These are phyloP conservation scores for Craniophora ligustri DNA, from an alignment of 2,888 invertebrate genomes.

Conservation along the genomic window DNA sequence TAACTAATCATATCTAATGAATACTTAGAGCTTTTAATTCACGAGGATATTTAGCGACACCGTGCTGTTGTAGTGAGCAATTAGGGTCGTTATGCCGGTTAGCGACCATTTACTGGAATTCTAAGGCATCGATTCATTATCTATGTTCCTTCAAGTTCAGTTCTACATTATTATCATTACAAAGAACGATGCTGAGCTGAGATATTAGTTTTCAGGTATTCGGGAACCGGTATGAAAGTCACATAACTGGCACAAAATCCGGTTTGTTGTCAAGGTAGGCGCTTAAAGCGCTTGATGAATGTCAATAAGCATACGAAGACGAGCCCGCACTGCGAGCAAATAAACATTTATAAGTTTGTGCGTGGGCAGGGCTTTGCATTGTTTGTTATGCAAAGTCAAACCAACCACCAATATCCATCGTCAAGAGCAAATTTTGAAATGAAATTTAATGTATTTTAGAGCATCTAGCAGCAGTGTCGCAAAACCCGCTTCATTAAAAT, in stretches of 20 bases:
- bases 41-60: slow-evolving; percentile 71
- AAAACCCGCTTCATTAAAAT: slow-evolving; percentile 61
- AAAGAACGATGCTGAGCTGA: neutral
- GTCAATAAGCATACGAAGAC: slow-evolving; percentile 4
- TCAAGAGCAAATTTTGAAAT: neutral
- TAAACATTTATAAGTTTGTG: slow-evolving; percentile 19
- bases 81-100: too few relatives aligned
- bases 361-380: neutral
- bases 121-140: slow-evolving; percentile 36
- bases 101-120: too few relatives aligned
- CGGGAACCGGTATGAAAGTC: slow-evolving; percentile 4
- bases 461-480: slow-evolving; percentile 65
- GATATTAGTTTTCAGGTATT: neutral
- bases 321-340: slow-evolving; percentile 8
- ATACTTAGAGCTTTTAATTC: slow-evolving; percentile 82
- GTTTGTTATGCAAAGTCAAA: neutral
- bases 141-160: too few relatives aligned
- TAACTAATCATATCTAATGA: slow-evolving; percentile 84
- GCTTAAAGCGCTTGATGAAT: slow-evolving; percentile 7
- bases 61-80: slow-evolving; percentile 79
- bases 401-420: neutral
- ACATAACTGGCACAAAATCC: neutral
- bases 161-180: neutral
- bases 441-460: slow-evolving; percentile 10
- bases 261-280: slow-evolving; percentile 7